phyloP scores from a whole-genome alignment of 2,113 vertebrate species.

The Salvelinus alpinus region DNA sequence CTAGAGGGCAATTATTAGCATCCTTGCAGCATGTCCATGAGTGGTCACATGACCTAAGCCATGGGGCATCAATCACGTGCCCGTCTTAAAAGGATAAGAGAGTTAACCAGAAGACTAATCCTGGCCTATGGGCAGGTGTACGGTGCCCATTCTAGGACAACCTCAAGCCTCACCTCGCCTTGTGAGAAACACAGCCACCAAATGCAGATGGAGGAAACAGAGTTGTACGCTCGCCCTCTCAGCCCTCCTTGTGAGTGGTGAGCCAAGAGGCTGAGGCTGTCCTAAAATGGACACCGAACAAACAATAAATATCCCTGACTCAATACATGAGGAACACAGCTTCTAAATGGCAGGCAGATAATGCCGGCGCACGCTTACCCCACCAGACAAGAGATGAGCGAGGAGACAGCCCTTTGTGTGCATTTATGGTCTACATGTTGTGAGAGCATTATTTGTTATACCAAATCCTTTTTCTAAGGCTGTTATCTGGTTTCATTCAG shows the following conservation, averaged over 20 bases:
- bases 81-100: constrained; percentile 47
- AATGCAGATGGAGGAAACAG: too few relatives aligned
- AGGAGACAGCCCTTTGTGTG: constrained; percentile 40
- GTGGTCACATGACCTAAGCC: constrained; percentile 23
- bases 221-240: too few relatives aligned
- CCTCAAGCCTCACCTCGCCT: too few relatives aligned
- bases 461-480: constrained; percentile 49
- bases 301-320: constrained; percentile 35
- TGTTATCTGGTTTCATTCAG: constrained; percentile 56
- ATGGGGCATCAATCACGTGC: neutral
- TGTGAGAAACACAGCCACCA: too few relatives aligned
- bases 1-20: neutral
- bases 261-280: too few relatives aligned
- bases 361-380: constrained; percentile 14
- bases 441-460: constrained; percentile 61
- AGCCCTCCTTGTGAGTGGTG: too few relatives aligned
- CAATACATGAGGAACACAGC: constrained; percentile 38
- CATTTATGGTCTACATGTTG: constrained; percentile 52
- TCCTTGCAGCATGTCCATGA: neutral
- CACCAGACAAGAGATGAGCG: constrained; percentile 50
- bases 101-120: constrained; percentile 26
- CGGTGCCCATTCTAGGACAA: neutral
- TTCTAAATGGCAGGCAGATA: constrained; percentile 55
- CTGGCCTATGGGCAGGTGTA: constrained; percentile 6
- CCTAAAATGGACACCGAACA: too few relatives aligned